Conservation (phyloP, 1,140 invertebrate species). For the Periplaneta americana region DNA sequence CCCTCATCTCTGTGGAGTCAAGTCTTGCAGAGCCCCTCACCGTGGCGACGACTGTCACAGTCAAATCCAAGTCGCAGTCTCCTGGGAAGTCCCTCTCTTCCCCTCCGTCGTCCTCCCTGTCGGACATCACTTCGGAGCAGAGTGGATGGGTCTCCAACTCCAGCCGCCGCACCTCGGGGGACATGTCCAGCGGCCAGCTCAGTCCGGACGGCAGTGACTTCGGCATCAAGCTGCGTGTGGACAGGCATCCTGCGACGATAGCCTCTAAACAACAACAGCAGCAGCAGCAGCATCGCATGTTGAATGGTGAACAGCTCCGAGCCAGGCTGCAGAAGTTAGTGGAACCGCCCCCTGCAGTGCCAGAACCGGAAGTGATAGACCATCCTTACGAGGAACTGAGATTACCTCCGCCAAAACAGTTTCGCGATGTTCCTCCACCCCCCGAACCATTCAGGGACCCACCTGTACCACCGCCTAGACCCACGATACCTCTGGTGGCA, state of each 20-base stretch:
- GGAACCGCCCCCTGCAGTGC: background rate
- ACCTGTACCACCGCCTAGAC: constrained; percentile 24
- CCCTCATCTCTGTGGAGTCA: constrained; percentile 27
- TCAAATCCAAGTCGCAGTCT: constrained; percentile 28
- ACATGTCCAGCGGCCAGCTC: constrained; percentile 35
- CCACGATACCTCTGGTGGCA: background rate
- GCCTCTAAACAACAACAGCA: constrained; percentile 4
- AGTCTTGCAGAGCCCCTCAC: constrained; percentile 33
- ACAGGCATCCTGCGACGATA: background rate
- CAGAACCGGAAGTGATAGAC: constrained; percentile 32
- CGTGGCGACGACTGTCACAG: constrained; percentile 33
- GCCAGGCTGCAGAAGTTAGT: constrained; percentile 48
- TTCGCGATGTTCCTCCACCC: constrained; percentile 61
- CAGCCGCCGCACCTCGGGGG: constrained; percentile 27
- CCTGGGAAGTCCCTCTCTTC: constrained; percentile 23
- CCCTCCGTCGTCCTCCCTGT: constrained; percentile 14
- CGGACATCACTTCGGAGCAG: constrained; percentile 38
- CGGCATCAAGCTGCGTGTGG: background rate
- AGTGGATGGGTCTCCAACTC: constrained; percentile 42
- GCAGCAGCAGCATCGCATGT: constrained; percentile 26
- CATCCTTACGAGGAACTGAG: constrained; percentile 68
- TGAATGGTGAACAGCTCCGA: constrained; percentile 54
- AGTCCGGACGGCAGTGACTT: constrained; percentile 24
- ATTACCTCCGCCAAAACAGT: constrained; percentile 76
- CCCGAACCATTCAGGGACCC: constrained; percentile 65